phyloP scores from a whole-genome alignment of 2,797 vertebrate species.

The Gymnoscopelus microlampas region DNA sequence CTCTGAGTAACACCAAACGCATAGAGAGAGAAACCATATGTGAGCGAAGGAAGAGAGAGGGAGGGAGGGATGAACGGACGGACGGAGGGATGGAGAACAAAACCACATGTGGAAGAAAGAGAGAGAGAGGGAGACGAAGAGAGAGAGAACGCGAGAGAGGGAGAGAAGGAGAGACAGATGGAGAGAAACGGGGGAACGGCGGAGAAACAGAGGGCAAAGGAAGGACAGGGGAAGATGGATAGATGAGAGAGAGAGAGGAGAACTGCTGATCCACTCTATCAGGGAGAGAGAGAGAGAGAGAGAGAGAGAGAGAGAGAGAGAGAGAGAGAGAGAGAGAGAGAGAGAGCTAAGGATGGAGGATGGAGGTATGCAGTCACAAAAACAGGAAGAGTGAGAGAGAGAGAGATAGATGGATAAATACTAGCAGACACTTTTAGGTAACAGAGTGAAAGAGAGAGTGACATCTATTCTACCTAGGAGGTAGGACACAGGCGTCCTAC shows the following conservation, averaged over 20 bases:
- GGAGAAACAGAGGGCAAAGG: conserved; percentile 22
- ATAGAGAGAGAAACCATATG: conserved; percentile 75
- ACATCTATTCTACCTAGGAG: conserved; percentile 8
- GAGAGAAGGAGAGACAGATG: conserved; percentile 47
- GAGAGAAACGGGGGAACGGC: conserved; percentile 27
- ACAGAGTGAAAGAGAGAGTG: too few species aligned
- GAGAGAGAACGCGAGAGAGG: conserved; percentile 28
- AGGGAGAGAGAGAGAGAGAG: conserved; percentile 13
- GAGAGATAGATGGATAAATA: background rate
- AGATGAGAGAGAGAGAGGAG: background rate
- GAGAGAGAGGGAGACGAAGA: background rate
- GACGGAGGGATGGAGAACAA: conserved; percentile 68
- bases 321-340: conserved; percentile 19
- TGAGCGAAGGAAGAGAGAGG: conserved; percentile 72
- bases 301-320: conserved; percentile 22
- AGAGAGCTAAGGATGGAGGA: background rate
- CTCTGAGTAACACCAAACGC: conserved; percentile 77
- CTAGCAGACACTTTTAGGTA: too few species aligned
- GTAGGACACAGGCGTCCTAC: too few species aligned
- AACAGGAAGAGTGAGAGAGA: background rate
- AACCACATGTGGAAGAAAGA: conserved; percentile 72
- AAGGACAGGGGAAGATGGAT: conserved; percentile 50
- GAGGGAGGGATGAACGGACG: conserved; percentile 10
- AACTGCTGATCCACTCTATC: too few species aligned
- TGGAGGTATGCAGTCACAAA: background rate